Base-by-base conservation (phyloP, 2,797 vertebrate species). In the Xenops minutus region DNA sequence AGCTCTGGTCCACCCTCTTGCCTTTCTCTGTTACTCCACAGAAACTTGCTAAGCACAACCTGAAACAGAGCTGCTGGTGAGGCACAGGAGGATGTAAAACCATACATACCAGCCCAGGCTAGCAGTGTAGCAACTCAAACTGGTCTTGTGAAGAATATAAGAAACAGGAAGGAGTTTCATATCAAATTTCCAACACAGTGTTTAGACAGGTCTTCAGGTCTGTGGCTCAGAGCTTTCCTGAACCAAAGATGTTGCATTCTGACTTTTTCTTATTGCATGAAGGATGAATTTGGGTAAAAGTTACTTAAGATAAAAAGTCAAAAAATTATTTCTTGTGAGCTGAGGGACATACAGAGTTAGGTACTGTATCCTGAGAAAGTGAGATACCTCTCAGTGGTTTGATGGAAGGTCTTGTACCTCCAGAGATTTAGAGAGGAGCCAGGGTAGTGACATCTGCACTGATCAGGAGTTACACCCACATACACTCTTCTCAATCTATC, bases 1-100 rank as follows among this genome's bases (percentile, higher is more conserved):
- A 24, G 20, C 16, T 83, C 39, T 56, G 34, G 5, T 17, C 15
- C 27, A 32, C 0, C 0, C 4, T 55, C 48, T 54, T 46, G 16
- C 20, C 6, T 71, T 74, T 72, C 2, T 3, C 23, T 30, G 24
- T 34, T 43, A 12, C 41, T 67, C 34, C 23, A 17, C 30, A 59
- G 27, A 79, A 67, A 36, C 7, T 27, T 66, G 17, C 4, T 5
- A 46, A 55, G 7, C 16, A 21, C 29, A 36, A 9, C 29, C 68
- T 63, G 49, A 77, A 88, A 21, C 22, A 18, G 29, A 63, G 20
- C 20, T 39, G 30, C 20, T 84, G 19, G 8, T 49, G 29, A 78
- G 36, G 37, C 32, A 26, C 19, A 27, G 29, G 23, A 61, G 21
- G 12, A 29, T 41, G 22, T 43, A 89, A 92, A 89, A 46, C 8